phyloP scores from a whole-genome alignment of 2,888 invertebrate species.

The Leptinotarsa juncta region DNA sequence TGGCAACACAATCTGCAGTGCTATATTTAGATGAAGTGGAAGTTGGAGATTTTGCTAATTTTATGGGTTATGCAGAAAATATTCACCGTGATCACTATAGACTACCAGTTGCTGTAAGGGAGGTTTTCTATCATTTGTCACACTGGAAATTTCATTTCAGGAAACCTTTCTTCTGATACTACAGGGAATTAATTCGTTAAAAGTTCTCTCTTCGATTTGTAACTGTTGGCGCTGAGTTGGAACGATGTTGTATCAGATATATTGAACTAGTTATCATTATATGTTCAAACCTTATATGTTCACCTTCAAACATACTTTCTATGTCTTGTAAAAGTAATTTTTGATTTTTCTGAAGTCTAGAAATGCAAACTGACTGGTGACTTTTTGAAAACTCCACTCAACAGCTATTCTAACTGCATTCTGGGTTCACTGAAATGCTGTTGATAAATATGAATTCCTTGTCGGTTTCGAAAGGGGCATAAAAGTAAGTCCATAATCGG shows the following conservation, averaged over 20 bases:
- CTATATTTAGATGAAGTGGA: conserved; percentile 31
- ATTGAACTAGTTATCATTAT: too few relatives aligned
- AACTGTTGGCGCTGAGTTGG: too few relatives aligned
- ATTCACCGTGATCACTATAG: conserved; percentile 39
- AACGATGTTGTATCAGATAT: too few relatives aligned
- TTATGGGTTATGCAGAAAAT: conserved; percentile 39
- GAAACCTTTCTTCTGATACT: too few relatives aligned
- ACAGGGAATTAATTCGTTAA: too few relatives aligned
- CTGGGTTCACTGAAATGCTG: conserved; percentile 1
- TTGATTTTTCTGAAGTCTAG: conserved; percentile 25
- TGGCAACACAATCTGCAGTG: conserved; percentile 46
- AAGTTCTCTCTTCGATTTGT: too few relatives aligned
- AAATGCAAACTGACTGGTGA: conserved; percentile 27
- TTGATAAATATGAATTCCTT: conserved; percentile 23
- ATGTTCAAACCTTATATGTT: too few relatives aligned
- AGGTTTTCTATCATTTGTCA: too few relatives aligned
- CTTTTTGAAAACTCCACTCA: conserved; percentile 40
- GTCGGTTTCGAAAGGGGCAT: conserved; percentile 13
- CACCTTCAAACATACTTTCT: conserved; percentile 14
- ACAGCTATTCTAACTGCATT: conserved; percentile 17
- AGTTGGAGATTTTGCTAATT: conserved; percentile 39
- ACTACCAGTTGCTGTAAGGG: conserved; percentile 26
- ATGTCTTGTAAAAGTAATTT: conserved; percentile 24
- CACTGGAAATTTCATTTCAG: too few relatives aligned
- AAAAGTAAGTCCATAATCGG: conserved; percentile 7